A percentile compares a stretch with the other conserved stretches of the same genome.
Evolutionary conservation across 2,113 vertebrate species (phyloP).

Genomic region (Notiomystis cincta): DNA sequence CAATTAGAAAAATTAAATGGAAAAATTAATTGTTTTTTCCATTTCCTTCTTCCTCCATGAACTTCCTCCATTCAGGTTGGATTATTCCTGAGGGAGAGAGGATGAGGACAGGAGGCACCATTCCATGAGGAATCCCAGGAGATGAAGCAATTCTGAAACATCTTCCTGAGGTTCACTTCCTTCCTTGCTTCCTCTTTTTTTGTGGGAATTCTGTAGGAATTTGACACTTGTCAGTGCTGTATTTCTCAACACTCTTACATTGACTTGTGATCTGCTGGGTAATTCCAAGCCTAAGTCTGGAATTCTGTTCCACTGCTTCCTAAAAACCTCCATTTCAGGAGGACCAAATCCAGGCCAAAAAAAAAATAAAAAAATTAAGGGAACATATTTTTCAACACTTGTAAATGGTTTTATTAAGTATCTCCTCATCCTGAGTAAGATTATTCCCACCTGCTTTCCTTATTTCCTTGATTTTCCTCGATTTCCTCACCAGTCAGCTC

Average conservation of each 20-base stretch:
- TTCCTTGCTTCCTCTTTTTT: background rate
- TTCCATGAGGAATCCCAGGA: background rate
- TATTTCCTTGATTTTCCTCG: background rate
- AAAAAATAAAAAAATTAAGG: background rate
- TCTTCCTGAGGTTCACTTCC: background rate
- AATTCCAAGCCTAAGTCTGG: background rate
- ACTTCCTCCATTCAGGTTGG: background rate
- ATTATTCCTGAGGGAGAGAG: background rate
- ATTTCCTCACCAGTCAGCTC: background rate
- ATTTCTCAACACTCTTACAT: background rate
- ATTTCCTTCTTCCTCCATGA: background rate
- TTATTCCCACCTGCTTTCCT: background rate
- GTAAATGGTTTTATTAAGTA: background rate
- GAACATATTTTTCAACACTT: background rate
- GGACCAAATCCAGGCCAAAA: fast-evolving
- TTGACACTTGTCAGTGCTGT: background rate
- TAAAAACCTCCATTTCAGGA: background rate
- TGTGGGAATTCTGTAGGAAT: background rate
- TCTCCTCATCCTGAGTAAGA: background rate
- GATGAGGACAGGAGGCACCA: background rate
- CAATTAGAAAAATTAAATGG: background rate
- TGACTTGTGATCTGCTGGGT: background rate
- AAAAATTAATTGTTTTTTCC: background rate
- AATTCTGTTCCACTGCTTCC: background rate
- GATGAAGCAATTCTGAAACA: background rate